phyloP scores from a whole-genome alignment of 1,140 invertebrate species.

The Wiebesia pumilae region DNA sequence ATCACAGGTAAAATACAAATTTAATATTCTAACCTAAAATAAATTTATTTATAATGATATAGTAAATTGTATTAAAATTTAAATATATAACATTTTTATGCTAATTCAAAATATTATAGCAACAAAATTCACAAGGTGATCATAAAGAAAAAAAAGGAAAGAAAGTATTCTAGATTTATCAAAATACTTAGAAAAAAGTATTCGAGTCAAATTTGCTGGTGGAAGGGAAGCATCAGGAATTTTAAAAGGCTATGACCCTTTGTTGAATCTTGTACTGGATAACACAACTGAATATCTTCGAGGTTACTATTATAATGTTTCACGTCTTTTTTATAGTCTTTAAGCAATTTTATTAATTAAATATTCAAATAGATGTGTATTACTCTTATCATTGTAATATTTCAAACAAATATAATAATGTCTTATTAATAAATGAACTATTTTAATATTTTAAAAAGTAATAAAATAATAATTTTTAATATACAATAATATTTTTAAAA shows the following conservation, averaged over 20 bases:
- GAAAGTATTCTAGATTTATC: constrained; percentile 98
- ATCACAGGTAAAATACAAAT: constrained; percentile 2
- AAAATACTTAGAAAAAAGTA: constrained; percentile 97
- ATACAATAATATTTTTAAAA: background rate
- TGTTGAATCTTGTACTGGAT: constrained; percentile 97
- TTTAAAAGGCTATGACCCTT: constrained; percentile 97
- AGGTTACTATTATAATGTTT: constrained; percentile 76
- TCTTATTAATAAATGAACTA: too few species aligned
- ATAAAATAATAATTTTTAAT: background rate
- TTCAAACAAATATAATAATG: too few species aligned
- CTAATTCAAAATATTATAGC: background rate
- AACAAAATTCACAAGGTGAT: constrained; percentile 74
- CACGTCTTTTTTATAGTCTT: too few species aligned
- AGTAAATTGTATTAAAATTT: too few species aligned
- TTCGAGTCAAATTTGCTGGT: constrained; percentile 98
- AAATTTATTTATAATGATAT: too few species aligned
- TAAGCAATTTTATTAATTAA: too few species aligned
- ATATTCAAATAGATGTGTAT: background rate
- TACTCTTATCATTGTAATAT: too few species aligned
- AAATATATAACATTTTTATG: too few species aligned
- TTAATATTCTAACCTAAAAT: background rate
- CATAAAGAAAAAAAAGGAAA: constrained; percentile 96
- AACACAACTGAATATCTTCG: constrained; percentile 96
- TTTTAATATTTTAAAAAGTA: background rate
- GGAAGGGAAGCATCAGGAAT: constrained; percentile 97